Evolutionary conservation across 2,113 vertebrate genomes (phyloP).

Genomic region (Theristicus caerulescens): DNA sequence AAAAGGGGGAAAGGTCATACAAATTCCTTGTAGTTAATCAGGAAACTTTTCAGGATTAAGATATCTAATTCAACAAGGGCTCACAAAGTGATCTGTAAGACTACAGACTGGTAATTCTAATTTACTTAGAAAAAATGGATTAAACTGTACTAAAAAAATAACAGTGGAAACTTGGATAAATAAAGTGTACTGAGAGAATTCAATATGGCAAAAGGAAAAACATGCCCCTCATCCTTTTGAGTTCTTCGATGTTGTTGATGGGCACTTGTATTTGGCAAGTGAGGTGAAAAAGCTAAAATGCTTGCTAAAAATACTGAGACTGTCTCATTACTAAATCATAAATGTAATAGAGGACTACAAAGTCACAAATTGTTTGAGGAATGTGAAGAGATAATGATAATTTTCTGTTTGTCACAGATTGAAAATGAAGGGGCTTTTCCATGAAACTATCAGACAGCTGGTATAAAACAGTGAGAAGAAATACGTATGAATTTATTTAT

Average conservation of each 20-base stretch:
- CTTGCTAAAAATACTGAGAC: background rate
- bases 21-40: background rate
- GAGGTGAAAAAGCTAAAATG: background rate
- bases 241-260: background rate
- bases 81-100: background rate
- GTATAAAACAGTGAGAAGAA: background rate
- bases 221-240: background rate
- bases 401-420: background rate
- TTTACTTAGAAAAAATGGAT: background rate
- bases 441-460: background rate
- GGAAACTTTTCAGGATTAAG: background rate
- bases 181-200: background rate
- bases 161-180: background rate
- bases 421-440: background rate
- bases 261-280: background rate
- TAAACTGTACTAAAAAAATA: background rate
- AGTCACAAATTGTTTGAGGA: background rate
- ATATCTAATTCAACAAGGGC: background rate
- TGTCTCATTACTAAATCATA: background rate
- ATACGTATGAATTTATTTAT: fast-evolving
- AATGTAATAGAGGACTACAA: background rate
- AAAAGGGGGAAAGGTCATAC: background rate
- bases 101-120: background rate
- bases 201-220: background rate
- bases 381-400: background rate